Evolutionary conservation across 1,140 invertebrate genomes (phyloP).

Genomic region (Zeugodacus cucurbitae): DNA sequence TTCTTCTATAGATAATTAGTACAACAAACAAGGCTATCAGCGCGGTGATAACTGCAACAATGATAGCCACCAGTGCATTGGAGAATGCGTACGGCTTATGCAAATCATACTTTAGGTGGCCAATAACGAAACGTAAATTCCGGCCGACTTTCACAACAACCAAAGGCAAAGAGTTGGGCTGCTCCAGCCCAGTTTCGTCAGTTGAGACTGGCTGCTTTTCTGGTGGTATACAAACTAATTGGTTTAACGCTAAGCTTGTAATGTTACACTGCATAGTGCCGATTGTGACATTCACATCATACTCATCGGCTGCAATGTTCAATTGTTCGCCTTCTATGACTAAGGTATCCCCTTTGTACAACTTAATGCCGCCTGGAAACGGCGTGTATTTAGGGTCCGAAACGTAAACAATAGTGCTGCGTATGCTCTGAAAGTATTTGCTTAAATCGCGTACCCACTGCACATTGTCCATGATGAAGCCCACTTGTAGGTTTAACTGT

Average conservation of each 20-base stretch:
- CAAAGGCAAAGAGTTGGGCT: conserved; percentile 80
- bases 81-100: conserved; percentile 85
- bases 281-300: conserved; percentile 93
- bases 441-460: conserved; percentile 87
- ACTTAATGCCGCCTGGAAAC: conserved; percentile 86
- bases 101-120: conserved; percentile 89
- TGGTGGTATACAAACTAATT: conserved; percentile 91
- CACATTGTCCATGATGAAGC: conserved; percentile 97
- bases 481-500: conserved; percentile 78
- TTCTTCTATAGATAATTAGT: conserved; percentile 87
- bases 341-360: conserved; percentile 93
- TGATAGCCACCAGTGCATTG: conserved; percentile 87
- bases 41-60: conserved; percentile 83
- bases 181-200: conserved; percentile 84
- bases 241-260: conserved; percentile 87
- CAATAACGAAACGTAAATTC: conserved; percentile 87
- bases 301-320: conserved; percentile 90
- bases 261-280: conserved; percentile 90
- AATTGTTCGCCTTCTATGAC: conserved; percentile 96
- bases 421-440: conserved; percentile 83
- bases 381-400: conserved; percentile 92
- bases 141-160: conserved; percentile 91
- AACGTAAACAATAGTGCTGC: conserved; percentile 86
- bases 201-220: conserved; percentile 85
- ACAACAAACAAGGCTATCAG: conserved; percentile 87